Base-by-base conservation (phyloP, 2,888 invertebrate genomes). In the Yponomeuta cagnagella region DNA sequence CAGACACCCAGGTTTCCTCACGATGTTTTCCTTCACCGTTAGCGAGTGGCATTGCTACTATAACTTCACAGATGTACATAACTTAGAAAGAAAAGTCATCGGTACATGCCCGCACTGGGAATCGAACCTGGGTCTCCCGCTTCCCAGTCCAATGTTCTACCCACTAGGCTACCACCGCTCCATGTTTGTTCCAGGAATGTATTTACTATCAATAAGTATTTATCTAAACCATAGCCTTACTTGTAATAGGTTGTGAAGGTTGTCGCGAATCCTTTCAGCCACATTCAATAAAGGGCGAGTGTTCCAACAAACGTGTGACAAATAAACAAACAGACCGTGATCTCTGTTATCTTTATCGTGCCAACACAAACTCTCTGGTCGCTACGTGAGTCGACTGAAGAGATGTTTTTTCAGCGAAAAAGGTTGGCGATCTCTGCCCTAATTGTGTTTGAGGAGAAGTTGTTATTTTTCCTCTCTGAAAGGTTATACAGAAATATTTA, bases 371-470 rank as follows among this genome's bases (percentile, higher is more conserved):
- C 78, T 77, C 75, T 73, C 70, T 72, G 75, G 74, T 15, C 52
- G 15, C 52, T 58, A 73, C 75, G 77, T 75, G 65, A 65, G 12
- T 78, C 79, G 76, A 73, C 75, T 77, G 76, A 73, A 80, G 80
- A 78, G 81, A 85, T 87, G 81, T 88, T 87, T 80, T 87, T 84
- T 79, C 80, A 82, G 81, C 52, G 52, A 77, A 73, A 64, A 65
- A 65, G 65, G 65, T 65, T 65, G 30, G 33, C 12, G 33, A 12
- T 65, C 10, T 33, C 65, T 65, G 65, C 65, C 12, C 30, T 30
- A 65, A 65, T 65, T 31, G 15, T 58, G 52, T 58, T 65, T 65
- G 65, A 12, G 10, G 31, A 65, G 5, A 33, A 10, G 10, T 65
- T 30, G 65, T 33, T 23, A 10, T 65, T 33, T 10, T 31, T 5